phyloP scores from a whole-genome alignment of 2,888 invertebrate genomes.

The Minunthozetes semirufus region DNA sequence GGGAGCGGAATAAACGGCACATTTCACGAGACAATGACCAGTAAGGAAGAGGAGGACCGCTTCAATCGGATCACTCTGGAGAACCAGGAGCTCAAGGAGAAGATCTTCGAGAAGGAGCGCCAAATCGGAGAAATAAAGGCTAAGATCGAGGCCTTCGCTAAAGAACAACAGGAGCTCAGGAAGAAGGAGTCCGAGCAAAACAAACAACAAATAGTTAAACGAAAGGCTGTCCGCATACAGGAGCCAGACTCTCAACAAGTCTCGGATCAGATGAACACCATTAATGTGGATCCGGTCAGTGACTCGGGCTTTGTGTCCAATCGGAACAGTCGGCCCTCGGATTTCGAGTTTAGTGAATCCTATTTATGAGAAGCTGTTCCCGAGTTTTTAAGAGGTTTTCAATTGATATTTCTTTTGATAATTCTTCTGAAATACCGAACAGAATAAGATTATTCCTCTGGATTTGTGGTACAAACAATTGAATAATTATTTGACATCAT shows the following conservation, averaged over 20 bases:
- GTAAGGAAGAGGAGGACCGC: constrained; percentile 79
- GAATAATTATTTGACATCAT: no score
- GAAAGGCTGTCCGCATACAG: constrained; percentile 38
- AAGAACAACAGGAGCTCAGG: constrained; percentile 33
- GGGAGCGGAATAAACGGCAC: constrained; percentile 35
- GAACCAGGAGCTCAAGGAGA: constrained; percentile 81
- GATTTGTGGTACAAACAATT: no score
- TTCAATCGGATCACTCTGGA: constrained; percentile 86
- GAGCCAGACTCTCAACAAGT: constrained; percentile 35
- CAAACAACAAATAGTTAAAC: constrained; percentile 6
- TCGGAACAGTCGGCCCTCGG: constrained; percentile 69
- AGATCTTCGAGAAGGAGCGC: constrained; percentile 44
- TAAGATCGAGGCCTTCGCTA: constrained; percentile 38
- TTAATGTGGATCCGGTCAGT: constrained; percentile 41
- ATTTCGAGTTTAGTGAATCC: constrained; percentile 80
- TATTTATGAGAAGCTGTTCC: constrained; percentile 56
- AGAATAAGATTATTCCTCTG: no score
- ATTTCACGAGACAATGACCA: constrained; percentile 47
- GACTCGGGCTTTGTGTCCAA: constrained; percentile 51
- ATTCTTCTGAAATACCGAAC: not conserved
- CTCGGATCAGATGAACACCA: not conserved
- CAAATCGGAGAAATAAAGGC: constrained; percentile 41
- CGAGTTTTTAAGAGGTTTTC: not conserved
- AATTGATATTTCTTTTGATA: not conserved
- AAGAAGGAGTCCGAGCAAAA: constrained; percentile 23